A percentile compares a stretch with the other conserved stretches of the same genome.
These are phyloP conservation scores for Scaptomyza graminum DNA, from an alignment of 1,140 invertebrate species.

Conservation along the genomic window DNA sequence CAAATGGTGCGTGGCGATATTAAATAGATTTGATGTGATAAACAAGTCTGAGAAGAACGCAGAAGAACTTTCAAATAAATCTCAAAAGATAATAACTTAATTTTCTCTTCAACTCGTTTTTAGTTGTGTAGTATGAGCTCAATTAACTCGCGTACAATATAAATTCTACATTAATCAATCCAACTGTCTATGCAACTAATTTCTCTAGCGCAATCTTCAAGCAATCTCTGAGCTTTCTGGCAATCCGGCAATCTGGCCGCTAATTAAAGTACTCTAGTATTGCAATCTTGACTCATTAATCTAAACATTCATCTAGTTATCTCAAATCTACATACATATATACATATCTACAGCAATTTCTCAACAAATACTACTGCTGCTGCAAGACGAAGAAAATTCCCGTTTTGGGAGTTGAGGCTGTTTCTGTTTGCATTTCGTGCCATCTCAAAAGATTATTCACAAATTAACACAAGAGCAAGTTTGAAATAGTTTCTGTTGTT, in stretches of 20 bases:
- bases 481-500: not conserved
- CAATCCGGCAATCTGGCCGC: not conserved
- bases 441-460: slow-evolving; percentile 65
- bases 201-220: slow-evolving; percentile 8
- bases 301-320: slow-evolving; percentile 28
- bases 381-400: slow-evolving; percentile 6
- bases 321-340: slow-evolving; percentile 14
- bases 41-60: slow-evolving; percentile 29
- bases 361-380: not conserved
- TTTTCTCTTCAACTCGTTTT: too few relatives aligned
- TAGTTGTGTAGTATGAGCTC: not conserved
- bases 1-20: slow-evolving; percentile 58
- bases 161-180: slow-evolving; percentile 10
- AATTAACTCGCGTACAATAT: not conserved
- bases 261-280: slow-evolving; percentile 26
- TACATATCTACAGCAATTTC: slow-evolving; percentile 13
- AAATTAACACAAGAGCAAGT: slow-evolving; percentile 62
- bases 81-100: too few relatives aligned
- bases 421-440: slow-evolving; percentile 63
- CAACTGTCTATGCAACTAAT: slow-evolving; percentile 20
- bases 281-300: slow-evolving; percentile 35
- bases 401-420: too few relatives aligned
- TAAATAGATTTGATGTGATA: slow-evolving; percentile 61
- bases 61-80: too few relatives aligned
- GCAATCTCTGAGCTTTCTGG: slow-evolving; percentile 1